A percentile compares a stretch with the other conserved stretches of the same genome.
phyloP scores from a whole-genome alignment of 2,113 vertebrate genomes.

The Elephantulus edwardii region DNA sequence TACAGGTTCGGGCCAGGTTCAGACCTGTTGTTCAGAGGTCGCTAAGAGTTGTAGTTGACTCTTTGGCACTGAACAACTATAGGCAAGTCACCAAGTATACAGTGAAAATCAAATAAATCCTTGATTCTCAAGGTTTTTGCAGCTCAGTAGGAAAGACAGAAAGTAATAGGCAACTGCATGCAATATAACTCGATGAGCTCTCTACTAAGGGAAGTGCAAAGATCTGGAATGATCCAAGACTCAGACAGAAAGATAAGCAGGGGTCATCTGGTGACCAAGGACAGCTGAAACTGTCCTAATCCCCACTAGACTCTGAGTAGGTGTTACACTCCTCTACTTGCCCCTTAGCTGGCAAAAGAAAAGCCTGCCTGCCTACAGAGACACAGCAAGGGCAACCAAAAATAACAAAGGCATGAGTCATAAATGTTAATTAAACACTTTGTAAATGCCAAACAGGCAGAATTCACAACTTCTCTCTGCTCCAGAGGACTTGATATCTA shows the following conservation, averaged over 20 bases:
- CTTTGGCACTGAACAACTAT: background rate
- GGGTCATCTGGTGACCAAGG: background rate
- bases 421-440: background rate
- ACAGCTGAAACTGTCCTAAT: background rate
- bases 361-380: background rate
- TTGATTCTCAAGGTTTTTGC: background rate
- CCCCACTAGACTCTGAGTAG: no score
- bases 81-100: background rate
- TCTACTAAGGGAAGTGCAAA: background rate
- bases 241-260: background rate
- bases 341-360: background rate
- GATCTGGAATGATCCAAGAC: background rate
- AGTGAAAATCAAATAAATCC: background rate
- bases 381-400: background rate
- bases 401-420: background rate
- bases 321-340: background rate
- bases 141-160: background rate
- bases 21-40: no score
- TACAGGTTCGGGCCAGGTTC: no score
- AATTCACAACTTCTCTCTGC: background rate
- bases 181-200: background rate
- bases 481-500: constrained; percentile 5
- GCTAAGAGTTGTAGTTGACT: no score
- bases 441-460: background rate
- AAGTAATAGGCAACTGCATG: background rate